Evolutionary conservation across 2,888 invertebrate species (phyloP).

Genomic region (Chymomyza procnemis): DNA sequence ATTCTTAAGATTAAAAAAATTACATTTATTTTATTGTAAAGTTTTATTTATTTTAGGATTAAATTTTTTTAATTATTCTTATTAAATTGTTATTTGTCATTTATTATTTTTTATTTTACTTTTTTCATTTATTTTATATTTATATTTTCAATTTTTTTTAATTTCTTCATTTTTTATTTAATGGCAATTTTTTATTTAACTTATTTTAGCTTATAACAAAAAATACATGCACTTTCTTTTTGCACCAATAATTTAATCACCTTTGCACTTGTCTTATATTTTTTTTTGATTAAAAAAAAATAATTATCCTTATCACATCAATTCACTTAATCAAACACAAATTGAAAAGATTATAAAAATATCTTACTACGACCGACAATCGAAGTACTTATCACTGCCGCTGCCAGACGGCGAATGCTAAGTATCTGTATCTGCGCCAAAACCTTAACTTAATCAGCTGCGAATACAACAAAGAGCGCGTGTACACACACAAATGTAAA

Average conservation of each 20-base stretch:
- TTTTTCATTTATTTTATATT: no score
- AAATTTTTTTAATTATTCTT: no score
- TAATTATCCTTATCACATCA: background rate
- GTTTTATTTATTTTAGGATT: no score
- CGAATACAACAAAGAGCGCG: background rate
- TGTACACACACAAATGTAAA: background rate
- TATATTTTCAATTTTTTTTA: background rate
- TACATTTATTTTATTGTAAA: no score
- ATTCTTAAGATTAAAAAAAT: no score
- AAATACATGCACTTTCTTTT: background rate
- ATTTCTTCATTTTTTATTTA: slow-evolving; percentile 3
- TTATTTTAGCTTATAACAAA: background rate
- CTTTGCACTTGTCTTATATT: background rate
- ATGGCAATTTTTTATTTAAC: background rate
- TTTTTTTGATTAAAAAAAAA: background rate
- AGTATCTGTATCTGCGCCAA: slow-evolving; percentile 11
- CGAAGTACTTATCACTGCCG: slow-evolving; percentile 54
- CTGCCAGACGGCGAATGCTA: slow-evolving; percentile 11
- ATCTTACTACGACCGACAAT: background rate
- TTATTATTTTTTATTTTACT: no score
- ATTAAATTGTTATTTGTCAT: no score
- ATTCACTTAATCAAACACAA: background rate
- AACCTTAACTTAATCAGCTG: slow-evolving; percentile 53
- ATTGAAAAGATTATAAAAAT: background rate
- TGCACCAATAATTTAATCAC: background rate